phyloP scores from a whole-genome alignment of 2,113 vertebrate species.

The Nycticebus coucang region DNA sequence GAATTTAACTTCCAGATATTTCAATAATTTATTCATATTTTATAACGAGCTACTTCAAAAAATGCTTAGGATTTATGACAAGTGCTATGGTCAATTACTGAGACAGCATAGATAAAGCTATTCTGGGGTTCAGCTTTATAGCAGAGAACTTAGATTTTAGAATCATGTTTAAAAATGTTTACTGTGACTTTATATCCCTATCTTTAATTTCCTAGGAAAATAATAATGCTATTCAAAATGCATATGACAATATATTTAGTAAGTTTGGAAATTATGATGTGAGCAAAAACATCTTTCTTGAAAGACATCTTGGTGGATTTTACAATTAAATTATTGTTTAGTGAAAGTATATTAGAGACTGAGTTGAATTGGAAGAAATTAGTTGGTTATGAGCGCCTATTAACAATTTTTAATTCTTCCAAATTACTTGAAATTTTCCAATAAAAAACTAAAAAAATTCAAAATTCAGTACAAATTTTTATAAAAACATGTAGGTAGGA shows the following conservation, averaged over 20 bases:
- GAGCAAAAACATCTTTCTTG: background rate
- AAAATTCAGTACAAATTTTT: background rate
- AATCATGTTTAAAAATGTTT: background rate
- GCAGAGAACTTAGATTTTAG: background rate
- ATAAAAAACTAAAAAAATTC: background rate
- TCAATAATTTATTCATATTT: conserved; percentile 63
- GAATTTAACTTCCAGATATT: conserved; percentile 62
- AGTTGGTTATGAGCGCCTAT: background rate
- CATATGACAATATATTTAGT: background rate
- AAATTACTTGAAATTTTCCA: background rate
- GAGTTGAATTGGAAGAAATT: background rate
- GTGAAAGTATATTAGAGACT: background rate
- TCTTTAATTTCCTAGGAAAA: conserved; percentile 21
- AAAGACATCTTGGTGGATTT: background rate
- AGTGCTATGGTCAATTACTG: background rate
- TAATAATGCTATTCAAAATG: background rate
- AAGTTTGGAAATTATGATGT: background rate
- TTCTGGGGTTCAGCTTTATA: background rate
- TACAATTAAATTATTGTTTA: background rate
- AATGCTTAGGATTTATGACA: conserved; percentile 48
- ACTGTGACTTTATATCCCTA: background rate
- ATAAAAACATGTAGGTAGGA: background rate
- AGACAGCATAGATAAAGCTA: background rate
- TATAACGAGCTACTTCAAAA: conserved; percentile 51
- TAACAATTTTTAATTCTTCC: background rate